These are phyloP conservation scores for Bursaphelenchus mucronatus DNA, from an alignment of 1,140 invertebrate genomes.

Conservation along the genomic window DNA sequence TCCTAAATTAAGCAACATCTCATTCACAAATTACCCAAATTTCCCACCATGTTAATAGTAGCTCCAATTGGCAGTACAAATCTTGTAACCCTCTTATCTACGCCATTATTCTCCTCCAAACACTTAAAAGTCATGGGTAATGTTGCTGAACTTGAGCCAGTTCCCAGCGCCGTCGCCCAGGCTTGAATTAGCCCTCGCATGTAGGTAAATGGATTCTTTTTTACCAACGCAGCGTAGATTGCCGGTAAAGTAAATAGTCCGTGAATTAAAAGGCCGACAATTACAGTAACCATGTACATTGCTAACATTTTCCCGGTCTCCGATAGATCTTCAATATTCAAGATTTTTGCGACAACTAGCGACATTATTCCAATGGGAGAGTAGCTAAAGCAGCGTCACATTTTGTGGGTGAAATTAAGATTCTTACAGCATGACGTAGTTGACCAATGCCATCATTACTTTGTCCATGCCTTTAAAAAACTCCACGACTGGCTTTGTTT, in stretches of 20 bases:
- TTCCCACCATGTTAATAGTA: conserved; percentile 62
- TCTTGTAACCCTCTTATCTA: conserved; percentile 71
- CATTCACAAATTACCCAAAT: not conserved
- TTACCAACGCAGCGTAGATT: conserved; percentile 74
- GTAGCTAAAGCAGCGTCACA: conserved; percentile 67
- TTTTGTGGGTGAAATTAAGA: too few species aligned
- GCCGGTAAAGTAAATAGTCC: conserved; percentile 65
- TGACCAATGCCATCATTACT: conserved; percentile 53
- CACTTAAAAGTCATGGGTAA: conserved; percentile 81
- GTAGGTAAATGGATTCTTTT: conserved; percentile 74
- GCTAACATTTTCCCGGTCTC: conserved; percentile 78
- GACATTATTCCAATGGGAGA: conserved; percentile 86
- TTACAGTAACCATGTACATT: conserved; percentile 83
- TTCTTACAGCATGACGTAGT: too few species aligned
- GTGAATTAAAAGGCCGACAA: conserved; percentile 78
- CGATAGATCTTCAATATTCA: conserved; percentile 77
- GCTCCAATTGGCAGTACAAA: conserved; percentile 86
- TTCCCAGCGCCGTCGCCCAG: conserved; percentile 82
- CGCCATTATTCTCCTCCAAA: conserved; percentile 64
- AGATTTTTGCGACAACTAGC: conserved; percentile 78
- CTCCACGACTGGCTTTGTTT: conserved; percentile 63
- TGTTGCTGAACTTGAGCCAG: conserved; percentile 79
- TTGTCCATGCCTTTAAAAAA: conserved; percentile 65
- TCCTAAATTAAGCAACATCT: conserved; percentile 48
- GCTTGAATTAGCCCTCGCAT: conserved; percentile 81